phyloP scores from a whole-genome alignment of 2,888 invertebrate species.

The Willowsia nigromaculata region DNA sequence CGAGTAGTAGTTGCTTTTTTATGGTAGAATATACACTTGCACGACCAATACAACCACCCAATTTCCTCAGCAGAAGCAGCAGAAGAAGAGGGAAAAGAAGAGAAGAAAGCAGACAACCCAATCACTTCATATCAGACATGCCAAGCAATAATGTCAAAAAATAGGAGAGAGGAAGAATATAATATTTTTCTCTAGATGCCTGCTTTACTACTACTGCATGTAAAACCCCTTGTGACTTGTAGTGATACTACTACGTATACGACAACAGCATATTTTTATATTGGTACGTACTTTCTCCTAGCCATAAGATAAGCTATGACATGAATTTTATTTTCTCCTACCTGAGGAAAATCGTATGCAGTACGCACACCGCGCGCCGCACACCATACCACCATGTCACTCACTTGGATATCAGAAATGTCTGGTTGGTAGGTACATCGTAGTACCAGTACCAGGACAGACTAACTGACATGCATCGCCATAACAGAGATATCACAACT shows the following conservation, averaged over 20 bases:
- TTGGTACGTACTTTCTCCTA: neutral
- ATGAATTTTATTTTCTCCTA: neutral
- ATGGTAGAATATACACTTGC: neutral
- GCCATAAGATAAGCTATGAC: conserved; percentile 21
- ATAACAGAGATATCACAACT: neutral
- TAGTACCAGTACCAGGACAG: neutral
- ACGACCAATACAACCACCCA: neutral
- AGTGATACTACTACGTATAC: neutral
- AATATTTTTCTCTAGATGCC: neutral
- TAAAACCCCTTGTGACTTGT: neutral
- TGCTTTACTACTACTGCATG: neutral
- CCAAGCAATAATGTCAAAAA: conserved; percentile 26
- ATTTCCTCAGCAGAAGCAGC: neutral
- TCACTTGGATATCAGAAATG: neutral
- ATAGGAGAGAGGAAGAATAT: neutral
- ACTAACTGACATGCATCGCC: neutral
- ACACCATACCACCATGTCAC: conserved; percentile 1
- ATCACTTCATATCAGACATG: conserved; percentile 47
- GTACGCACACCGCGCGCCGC: neutral
- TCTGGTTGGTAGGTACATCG: neutral
- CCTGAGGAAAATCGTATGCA: conserved; percentile 1
- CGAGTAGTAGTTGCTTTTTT: neutral
- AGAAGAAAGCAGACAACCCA: conserved; percentile 1
- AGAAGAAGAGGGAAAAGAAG: neutral
- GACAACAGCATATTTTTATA: no score